Percentiles rank a stretch among this genome's conserved stretches.
Evolutionary conservation across 92 coral and sea anemone genomes (phyloP).

Genomic region (Parazoanthus darwini): DNA sequence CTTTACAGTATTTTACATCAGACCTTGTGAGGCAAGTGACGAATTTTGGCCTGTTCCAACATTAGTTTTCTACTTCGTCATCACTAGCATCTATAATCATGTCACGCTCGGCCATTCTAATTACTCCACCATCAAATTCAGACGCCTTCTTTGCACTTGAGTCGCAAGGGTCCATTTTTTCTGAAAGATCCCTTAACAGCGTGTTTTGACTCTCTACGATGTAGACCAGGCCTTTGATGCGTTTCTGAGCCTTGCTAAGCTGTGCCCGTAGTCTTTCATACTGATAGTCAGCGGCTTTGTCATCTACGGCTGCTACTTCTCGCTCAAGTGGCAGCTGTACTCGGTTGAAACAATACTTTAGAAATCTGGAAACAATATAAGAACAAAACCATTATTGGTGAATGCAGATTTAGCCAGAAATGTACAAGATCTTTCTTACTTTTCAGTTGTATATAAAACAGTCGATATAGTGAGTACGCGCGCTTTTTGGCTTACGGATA

Average conservation of each 20-base stretch:
- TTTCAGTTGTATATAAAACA: too few species aligned
- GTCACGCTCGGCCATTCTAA: neutral
- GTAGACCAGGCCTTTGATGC: neutral
- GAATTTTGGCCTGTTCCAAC: too few species aligned
- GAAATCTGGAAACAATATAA: neutral
- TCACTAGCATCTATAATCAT: neutral
- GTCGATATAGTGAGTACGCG: too few species aligned
- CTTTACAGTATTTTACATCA: too few species aligned
- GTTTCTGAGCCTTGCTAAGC: conserved; percentile 10
- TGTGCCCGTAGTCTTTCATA: conserved; percentile 19
- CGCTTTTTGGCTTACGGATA: too few species aligned
- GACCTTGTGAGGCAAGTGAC: too few species aligned
- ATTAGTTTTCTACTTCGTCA: neutral
- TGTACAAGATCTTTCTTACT: too few species aligned
- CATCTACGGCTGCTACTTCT: neutral
- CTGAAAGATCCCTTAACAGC: neutral
- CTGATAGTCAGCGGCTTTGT: conserved; percentile 1
- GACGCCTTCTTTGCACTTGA: neutral
- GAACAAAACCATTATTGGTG: neutral
- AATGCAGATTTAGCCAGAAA: too few species aligned
- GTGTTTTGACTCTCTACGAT: neutral
- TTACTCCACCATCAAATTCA: neutral
- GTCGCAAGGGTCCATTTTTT: neutral
- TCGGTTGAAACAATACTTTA: neutral
- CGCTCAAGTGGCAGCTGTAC: neutral